Evolutionary conservation across 2,797 vertebrate species (phyloP).

Genomic region (Enteromius anoplus): DNA sequence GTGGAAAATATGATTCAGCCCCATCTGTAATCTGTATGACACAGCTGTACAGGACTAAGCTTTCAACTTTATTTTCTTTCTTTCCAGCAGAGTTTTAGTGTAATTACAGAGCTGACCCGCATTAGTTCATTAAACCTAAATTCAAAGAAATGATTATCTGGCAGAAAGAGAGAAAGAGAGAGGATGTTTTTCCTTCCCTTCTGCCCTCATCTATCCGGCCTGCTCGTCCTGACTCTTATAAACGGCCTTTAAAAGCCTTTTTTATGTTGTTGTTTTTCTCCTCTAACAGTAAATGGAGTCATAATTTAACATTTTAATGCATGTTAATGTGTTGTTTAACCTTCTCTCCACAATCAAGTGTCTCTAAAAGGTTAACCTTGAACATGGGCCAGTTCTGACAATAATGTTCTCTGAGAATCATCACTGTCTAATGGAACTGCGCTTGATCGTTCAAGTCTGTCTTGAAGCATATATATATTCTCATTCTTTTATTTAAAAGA

Average conservation of each 20-base stretch:
- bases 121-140: conserved; percentile 70
- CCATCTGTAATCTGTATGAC: conserved; percentile 10
- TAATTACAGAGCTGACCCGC: conserved; percentile 65
- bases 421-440: conserved; percentile 91
- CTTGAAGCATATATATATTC: conserved; percentile 73
- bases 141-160: conserved; percentile 64
- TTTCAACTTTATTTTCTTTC: not conserved
- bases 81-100: conserved; percentile 12
- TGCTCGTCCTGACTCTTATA: conserved; percentile 69
- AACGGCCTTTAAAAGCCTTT: conserved; percentile 83
- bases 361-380: conserved; percentile 90
- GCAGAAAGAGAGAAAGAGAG: conserved; percentile 43
- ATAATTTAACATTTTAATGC: conserved; percentile 86
- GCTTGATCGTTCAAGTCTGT: conserved; percentile 86
- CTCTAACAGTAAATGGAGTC: conserved; percentile 82
- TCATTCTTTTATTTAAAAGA: too few species aligned
- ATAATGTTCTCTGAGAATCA: conserved; percentile 87
- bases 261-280: conserved; percentile 84
- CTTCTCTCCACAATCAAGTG: conserved; percentile 81
- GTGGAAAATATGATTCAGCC: not conserved
- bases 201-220: conserved; percentile 63
- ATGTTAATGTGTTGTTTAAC: conserved; percentile 87
- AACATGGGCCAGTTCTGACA: conserved; percentile 83
- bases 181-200: conserved; percentile 20
- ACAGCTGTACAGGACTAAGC: conserved; percentile 45